A percentile compares a stretch with the other conserved stretches of the same genome.
phyloP scores from a whole-genome alignment of 1,140 invertebrate genomes.

The Pseudomyrmex gracilis region DNA sequence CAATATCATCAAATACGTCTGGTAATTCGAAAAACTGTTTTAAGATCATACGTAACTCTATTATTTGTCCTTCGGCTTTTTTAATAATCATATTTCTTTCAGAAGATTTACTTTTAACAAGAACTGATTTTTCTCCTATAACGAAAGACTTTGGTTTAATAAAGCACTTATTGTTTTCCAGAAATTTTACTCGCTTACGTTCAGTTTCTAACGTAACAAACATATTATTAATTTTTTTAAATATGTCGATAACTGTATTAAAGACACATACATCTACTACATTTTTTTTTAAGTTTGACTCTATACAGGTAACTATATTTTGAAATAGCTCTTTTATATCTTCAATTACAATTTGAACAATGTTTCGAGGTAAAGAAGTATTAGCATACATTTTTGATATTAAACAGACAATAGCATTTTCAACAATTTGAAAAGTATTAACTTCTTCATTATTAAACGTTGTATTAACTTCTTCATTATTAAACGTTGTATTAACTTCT shows the following conservation, averaged over 20 bases:
- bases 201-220: conserved; percentile 7
- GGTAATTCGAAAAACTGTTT: too few relatives aligned
- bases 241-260: background rate
- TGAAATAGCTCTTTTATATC: background rate
- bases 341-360: background rate
- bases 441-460: background rate
- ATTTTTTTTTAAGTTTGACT: background rate
- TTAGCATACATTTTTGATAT: conserved; percentile 2
- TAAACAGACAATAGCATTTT: conserved; percentile 8
- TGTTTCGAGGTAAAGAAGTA: background rate
- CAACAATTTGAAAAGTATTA: background rate
- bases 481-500: background rate
- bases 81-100: too few relatives aligned
- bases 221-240: background rate
- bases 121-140: too few relatives aligned
- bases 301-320: background rate
- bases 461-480: background rate
- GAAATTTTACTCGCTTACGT: background rate
- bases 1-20: too few relatives aligned
- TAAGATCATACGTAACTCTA: too few relatives aligned
- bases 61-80: too few relatives aligned
- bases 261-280: background rate
- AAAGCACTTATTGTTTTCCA: background rate
- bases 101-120: too few relatives aligned
- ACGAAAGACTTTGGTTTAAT: too few relatives aligned